A percentile compares a stretch with the other conserved stretches of the same genome.
These are phyloP conservation scores for Hoplodrina ambigua DNA, from an alignment of 2,888 invertebrate species.

Conservation along the genomic window DNA sequence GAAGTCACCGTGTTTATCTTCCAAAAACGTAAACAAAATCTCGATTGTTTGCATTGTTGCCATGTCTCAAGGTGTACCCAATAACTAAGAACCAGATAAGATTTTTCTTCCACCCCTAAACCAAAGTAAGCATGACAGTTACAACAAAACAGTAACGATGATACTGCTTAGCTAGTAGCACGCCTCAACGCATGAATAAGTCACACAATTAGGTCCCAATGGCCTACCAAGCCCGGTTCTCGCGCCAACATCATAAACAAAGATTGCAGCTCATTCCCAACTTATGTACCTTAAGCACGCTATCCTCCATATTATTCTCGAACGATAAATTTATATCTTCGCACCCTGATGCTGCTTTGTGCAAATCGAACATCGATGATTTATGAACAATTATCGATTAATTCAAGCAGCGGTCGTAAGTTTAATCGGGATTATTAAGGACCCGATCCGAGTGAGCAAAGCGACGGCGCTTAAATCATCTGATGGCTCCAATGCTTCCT, in stretches of 20 bases:
- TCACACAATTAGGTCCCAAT: constrained; percentile 79
- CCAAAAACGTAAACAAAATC: too few relatives aligned
- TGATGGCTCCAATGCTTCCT: constrained; percentile 68
- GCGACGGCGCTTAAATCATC: constrained; percentile 79
- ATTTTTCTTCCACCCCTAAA: constrained; percentile 15
- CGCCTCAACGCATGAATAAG: constrained; percentile 70
- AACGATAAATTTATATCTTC: constrained; percentile 87
- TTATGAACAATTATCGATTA: constrained; percentile 91
- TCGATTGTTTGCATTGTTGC: too few relatives aligned
- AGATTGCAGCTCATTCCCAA: constrained; percentile 79
- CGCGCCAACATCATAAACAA: constrained; percentile 81
- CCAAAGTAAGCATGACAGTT: constrained; percentile 35
- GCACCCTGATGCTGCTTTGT: constrained; percentile 89
- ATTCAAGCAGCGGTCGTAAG: constrained; percentile 90
- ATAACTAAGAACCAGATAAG: too few relatives aligned
- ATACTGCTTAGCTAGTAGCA: constrained; percentile 52
- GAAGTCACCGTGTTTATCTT: too few relatives aligned
- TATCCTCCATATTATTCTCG: constrained; percentile 81
- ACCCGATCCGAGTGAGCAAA: constrained; percentile 76
- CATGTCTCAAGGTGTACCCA: too few relatives aligned
- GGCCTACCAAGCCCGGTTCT: constrained; percentile 68
- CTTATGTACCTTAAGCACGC: constrained; percentile 87
- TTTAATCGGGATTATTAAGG: constrained; percentile 88
- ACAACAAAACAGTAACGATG: constrained; percentile 45
- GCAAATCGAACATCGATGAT: constrained; percentile 89